phyloP scores from a whole-genome alignment of 2,888 invertebrate genomes.

The Cantharis rufa region DNA sequence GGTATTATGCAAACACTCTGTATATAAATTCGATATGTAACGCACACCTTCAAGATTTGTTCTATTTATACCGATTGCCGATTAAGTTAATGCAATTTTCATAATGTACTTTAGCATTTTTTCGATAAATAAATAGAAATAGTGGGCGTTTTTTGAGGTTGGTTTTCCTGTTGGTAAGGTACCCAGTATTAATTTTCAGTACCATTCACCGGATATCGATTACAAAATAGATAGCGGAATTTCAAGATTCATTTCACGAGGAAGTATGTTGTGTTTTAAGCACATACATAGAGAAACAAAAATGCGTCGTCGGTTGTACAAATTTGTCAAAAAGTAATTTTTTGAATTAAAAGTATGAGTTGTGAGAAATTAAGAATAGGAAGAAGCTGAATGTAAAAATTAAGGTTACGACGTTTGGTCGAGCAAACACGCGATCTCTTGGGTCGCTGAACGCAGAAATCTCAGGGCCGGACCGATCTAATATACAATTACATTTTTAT shows the following conservation, averaged over 20 bases:
- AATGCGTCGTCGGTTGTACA: background rate
- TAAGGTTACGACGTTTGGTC: slow-evolving; percentile 30
- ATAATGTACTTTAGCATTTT: background rate
- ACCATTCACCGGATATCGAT: slow-evolving; percentile 19
- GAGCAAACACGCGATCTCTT: slow-evolving; percentile 29
- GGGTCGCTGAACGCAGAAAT: slow-evolving; percentile 32
- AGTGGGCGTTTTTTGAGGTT: background rate
- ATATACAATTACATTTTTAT: slow-evolving; percentile 27
- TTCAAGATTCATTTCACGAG: background rate
- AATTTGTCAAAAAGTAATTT: background rate
- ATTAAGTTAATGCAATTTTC: background rate
- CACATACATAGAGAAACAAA: background rate
- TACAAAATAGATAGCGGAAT: background rate
- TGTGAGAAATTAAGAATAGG: background rate
- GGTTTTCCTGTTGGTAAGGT: background rate
- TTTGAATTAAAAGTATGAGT: background rate
- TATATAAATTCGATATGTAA: too few species aligned
- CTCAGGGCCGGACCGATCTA: slow-evolving; percentile 29
- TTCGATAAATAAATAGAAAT: background rate
- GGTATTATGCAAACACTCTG: too few species aligned
- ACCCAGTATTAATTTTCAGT: background rate
- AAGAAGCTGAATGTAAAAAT: slow-evolving; percentile 30
- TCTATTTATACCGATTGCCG: too few species aligned
- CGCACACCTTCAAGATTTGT: too few species aligned
- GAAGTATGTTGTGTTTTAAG: too few species aligned